A percentile compares a stretch with the other conserved stretches of the same genome.
phyloP scores from a whole-genome alignment of 2,797 vertebrate species.

The Poliocrania exsul region DNA sequence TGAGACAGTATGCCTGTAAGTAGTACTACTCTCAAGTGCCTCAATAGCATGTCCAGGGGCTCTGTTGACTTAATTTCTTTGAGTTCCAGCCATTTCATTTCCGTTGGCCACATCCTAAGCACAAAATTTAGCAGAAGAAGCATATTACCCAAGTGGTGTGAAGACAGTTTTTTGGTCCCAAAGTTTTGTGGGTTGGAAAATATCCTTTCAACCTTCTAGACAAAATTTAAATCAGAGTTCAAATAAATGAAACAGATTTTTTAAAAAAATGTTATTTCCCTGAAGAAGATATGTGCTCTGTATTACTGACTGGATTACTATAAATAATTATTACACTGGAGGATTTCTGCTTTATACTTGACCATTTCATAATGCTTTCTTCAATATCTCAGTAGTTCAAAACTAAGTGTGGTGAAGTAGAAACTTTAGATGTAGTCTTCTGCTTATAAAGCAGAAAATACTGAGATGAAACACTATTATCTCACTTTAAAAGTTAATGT shows the following conservation, averaged over 20 bases:
- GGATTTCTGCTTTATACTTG: neutral
- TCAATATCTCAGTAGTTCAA: neutral
- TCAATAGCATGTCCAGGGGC: neutral
- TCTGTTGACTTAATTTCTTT: neutral
- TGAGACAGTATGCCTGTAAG: fast-evolving
- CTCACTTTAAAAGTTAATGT: neutral
- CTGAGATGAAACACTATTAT: neutral
- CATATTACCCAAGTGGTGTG: fast-evolving
- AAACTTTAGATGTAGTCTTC: neutral
- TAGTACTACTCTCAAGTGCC: neutral
- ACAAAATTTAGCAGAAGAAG: neutral
- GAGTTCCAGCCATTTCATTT: neutral
- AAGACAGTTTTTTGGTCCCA: neutral
- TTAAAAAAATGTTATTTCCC: neutral
- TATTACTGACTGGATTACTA: neutral
- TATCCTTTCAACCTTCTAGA: neutral
- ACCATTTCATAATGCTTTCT: neutral
- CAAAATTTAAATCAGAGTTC: neutral
- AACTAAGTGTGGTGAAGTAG: neutral
- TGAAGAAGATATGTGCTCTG: neutral
- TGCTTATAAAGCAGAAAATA: constrained; percentile 19
- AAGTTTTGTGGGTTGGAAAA: neutral
- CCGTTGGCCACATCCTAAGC: neutral
- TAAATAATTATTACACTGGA: neutral
- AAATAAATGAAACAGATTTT: neutral